Conservation (phyloP, 2,888 invertebrate genomes). For the Metacarcinus magister region DNA sequence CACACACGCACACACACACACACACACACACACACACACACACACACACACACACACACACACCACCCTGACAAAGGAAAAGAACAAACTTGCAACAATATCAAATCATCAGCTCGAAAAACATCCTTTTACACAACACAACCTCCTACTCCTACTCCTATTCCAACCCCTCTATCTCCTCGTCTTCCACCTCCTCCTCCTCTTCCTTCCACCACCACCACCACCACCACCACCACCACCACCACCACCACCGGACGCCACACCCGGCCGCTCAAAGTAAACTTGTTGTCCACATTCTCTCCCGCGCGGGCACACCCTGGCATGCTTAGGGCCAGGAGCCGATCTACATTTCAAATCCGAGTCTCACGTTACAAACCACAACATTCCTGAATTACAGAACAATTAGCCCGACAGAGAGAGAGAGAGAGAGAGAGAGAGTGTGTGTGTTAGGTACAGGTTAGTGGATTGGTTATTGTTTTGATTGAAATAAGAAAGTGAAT, state of each 20-base stretch:
- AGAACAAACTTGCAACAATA: background rate
- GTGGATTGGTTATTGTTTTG: background rate
- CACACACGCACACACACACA: slow-evolving; percentile 45
- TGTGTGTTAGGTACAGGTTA: background rate
- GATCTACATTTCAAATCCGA: slow-evolving; percentile 71
- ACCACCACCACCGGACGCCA: background rate
- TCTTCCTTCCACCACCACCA: background rate
- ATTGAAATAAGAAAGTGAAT: background rate
- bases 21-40: slow-evolving; percentile 31
- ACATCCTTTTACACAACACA: background rate
- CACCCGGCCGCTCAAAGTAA: slow-evolving; percentile 56
- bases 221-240: background rate
- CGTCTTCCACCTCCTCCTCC: background rate
- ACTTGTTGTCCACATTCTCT: slow-evolving; percentile 54
- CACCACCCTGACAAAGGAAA: background rate
- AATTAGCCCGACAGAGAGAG: slow-evolving; percentile 49
- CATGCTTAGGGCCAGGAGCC: background rate
- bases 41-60: background rate
- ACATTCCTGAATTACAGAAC: slow-evolving; percentile 66
- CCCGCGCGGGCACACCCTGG: slow-evolving; percentile 7
- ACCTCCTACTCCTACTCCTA: background rate
- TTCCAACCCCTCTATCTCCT: background rate
- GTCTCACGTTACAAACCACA: slow-evolving; percentile 72
- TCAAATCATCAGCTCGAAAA: background rate
- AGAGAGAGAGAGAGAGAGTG: background rate